Percentiles rank a stretch among this genome's conserved stretches.
phyloP scores from a whole-genome alignment of 2,113 vertebrate species.

The Colossoma macropomum region DNA sequence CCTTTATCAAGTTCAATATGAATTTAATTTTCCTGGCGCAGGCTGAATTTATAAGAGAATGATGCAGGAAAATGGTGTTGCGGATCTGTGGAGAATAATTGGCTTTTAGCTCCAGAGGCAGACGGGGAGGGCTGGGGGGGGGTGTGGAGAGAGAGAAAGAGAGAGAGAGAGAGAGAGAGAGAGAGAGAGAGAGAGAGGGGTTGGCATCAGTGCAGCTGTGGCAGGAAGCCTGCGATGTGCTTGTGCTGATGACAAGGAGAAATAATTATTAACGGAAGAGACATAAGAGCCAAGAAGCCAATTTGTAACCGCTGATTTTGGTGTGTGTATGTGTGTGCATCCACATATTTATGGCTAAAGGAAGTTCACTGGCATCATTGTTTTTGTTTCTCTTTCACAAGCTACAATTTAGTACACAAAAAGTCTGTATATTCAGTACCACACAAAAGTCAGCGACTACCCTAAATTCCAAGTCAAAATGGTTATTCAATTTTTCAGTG shows the following conservation, averaged over 20 bases:
- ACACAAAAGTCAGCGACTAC: too few species aligned
- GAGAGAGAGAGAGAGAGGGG: slow-evolving; percentile 43
- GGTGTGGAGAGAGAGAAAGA: neutral
- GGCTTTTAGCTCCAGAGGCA: slow-evolving; percentile 61
- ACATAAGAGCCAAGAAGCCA: slow-evolving; percentile 75
- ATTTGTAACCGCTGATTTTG: slow-evolving; percentile 73
- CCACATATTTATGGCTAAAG: slow-evolving; percentile 22
- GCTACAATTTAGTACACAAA: slow-evolving; percentile 16
- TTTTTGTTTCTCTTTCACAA: neutral
- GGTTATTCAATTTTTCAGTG: too few species aligned
- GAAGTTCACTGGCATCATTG: slow-evolving; percentile 4
- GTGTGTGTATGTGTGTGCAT: slow-evolving; percentile 27
- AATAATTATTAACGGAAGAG: slow-evolving; percentile 77
- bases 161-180: slow-evolving; percentile 33
- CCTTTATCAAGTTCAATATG: slow-evolving; percentile 60
- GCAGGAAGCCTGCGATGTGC: slow-evolving; percentile 69
- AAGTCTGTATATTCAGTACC: neutral
- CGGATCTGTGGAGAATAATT: slow-evolving; percentile 61
- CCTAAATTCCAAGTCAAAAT: too few species aligned
- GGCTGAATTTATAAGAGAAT: slow-evolving; percentile 55
- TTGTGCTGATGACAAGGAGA: slow-evolving; percentile 74
- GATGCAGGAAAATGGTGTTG: slow-evolving; percentile 52
- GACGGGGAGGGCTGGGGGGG: slow-evolving; percentile 20
- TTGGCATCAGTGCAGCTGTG: slow-evolving; percentile 73
- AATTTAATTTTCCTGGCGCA: slow-evolving; percentile 56